Percentiles rank a stretch among this genome's conserved stretches.
phyloP scores from a whole-genome alignment of 2,797 vertebrate species.

The Myripristis murdjan region DNA sequence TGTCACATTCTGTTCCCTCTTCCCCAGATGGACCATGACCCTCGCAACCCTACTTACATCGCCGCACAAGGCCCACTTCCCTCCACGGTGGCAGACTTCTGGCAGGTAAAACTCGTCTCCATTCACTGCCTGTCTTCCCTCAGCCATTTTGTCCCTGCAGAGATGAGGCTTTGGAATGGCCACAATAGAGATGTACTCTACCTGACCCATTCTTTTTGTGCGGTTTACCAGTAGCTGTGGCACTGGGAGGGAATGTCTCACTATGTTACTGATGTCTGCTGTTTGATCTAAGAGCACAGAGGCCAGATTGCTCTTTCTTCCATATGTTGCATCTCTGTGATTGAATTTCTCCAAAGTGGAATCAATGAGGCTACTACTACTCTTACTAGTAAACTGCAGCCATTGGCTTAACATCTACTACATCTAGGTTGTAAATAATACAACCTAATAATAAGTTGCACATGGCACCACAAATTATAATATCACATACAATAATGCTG shows the following conservation, averaged over 20 bases:
- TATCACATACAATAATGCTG: constrained; percentile 43
- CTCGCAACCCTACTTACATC: constrained; percentile 95
- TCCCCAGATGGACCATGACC: constrained; percentile 97
- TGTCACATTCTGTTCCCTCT: constrained; percentile 65
- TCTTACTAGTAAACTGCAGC: constrained; percentile 10
- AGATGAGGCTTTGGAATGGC: constrained; percentile 8
- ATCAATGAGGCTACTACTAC: constrained; percentile 3
- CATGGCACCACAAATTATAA: constrained; percentile 26
- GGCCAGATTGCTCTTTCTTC: constrained; percentile 9
- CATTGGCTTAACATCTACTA: constrained; percentile 16
- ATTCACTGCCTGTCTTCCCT: constrained; percentile 34
- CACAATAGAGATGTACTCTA: constrained; percentile 17
- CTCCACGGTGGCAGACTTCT: constrained; percentile 95
- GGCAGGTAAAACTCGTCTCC: constrained; percentile 90
- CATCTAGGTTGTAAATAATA: constrained; percentile 8
- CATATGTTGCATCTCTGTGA: background rate
- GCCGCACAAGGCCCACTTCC: constrained; percentile 95
- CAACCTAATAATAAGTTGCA: constrained; percentile 5
- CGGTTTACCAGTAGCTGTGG: too few relatives aligned
- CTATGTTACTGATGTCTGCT: constrained; percentile 21
- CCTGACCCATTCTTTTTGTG: constrained; percentile 30
- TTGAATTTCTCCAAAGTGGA: constrained; percentile 5
- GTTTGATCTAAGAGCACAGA: constrained; percentile 10
- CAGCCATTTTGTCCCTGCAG: constrained; percentile 24
- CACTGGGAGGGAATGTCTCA: background rate